phyloP scores from a whole-genome alignment of 2,113 vertebrate genomes.

The Canis aureus region DNA sequence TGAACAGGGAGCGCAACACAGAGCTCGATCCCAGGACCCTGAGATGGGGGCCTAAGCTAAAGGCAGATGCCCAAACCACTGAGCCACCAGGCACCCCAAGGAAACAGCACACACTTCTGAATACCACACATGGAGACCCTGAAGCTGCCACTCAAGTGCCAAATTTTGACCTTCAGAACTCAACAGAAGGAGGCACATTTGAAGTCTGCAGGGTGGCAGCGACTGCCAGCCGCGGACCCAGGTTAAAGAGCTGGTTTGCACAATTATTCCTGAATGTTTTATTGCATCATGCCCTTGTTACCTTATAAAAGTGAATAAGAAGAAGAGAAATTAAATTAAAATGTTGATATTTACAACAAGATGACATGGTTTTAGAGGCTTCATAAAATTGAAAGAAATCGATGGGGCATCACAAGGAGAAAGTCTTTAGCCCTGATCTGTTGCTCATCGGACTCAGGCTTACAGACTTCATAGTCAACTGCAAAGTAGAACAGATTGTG shows the following conservation, averaged over 20 bases:
- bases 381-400: slow-evolving; percentile 40
- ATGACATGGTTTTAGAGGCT: neutral
- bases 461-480: neutral
- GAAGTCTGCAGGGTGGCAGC: neutral
- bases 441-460: neutral
- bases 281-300: neutral
- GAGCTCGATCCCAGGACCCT: neutral
- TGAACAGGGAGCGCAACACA: neutral
- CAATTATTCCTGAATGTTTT: neutral
- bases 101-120: neutral
- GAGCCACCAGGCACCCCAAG: neutral
- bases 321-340: slow-evolving; percentile 61
- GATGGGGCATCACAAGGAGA: neutral
- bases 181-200: neutral
- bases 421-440: neutral
- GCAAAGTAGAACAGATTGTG: neutral
- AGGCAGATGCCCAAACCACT: neutral
- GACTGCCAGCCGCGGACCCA: neutral
- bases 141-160: neutral
- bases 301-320: slow-evolving; percentile 39
- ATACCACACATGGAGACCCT: neutral
- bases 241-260: neutral
- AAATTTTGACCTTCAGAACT: neutral
- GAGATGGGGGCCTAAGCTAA: neutral
- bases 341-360: slow-evolving; percentile 15